Conservation (phyloP, 2,113 vertebrate genomes). For the Carlito syrichta region DNA sequence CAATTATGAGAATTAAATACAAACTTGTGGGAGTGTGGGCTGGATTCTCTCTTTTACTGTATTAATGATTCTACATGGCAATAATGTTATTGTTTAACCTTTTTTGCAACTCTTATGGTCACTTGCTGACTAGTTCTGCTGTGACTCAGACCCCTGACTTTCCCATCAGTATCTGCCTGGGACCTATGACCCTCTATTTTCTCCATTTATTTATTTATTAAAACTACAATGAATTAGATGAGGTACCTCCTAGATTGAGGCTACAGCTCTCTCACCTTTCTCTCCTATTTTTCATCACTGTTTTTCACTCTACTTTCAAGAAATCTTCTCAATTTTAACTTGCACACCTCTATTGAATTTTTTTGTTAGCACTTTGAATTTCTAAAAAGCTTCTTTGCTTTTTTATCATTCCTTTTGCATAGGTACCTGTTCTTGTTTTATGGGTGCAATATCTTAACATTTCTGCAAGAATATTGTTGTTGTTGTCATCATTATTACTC, state of each 20-base stretch:
- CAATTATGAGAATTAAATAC: neutral
- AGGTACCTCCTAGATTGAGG: neutral
- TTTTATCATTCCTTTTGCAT: neutral
- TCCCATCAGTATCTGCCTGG: neutral
- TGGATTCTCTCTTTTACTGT: neutral
- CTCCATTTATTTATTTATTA: neutral
- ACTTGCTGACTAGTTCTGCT: neutral
- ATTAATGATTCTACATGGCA: neutral
- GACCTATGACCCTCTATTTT: too few species aligned
- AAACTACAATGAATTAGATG: neutral
- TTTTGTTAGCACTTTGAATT: neutral
- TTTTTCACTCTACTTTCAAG: neutral
- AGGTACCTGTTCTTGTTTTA: neutral
- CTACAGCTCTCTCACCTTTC: neutral
- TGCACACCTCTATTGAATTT: neutral
- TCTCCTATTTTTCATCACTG: neutral
- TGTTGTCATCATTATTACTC: neutral
- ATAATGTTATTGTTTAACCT: neutral
- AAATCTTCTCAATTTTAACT: neutral
- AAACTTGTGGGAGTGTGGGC: neutral
- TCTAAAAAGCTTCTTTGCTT: neutral
- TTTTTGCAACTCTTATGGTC: neutral
- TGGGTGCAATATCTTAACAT: neutral
- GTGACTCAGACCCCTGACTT: neutral
- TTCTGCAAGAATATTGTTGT: neutral